Conservation (phyloP, 1,140 invertebrate genomes). For the Brachionus asplanchnoidis region DNA sequence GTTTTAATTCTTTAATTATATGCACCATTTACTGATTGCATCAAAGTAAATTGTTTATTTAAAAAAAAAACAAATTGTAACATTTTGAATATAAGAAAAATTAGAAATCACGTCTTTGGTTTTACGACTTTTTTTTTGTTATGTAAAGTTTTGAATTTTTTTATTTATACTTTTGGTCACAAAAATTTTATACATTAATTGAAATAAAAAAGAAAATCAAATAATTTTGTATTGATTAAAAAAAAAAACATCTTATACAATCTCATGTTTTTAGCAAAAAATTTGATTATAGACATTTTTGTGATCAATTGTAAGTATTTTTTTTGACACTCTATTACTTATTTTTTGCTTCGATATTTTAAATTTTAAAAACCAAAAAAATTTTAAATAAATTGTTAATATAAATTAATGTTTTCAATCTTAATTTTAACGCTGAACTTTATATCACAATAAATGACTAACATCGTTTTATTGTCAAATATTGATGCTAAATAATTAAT, state of each 20-base stretch:
- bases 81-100: background rate
- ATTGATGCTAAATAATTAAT: background rate
- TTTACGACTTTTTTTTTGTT: background rate
- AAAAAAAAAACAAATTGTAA: background rate
- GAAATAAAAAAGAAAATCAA: background rate
- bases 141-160: background rate
- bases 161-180: background rate
- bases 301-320: background rate
- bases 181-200: background rate
- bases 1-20: background rate
- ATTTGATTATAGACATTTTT: background rate
- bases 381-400: constrained; percentile 1
- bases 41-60: background rate
- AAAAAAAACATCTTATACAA: background rate
- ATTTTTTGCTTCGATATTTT: constrained; percentile 3
- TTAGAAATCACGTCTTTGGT: background rate
- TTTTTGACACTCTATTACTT: background rate
- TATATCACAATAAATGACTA: background rate
- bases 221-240: background rate
- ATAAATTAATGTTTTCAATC: background rate
- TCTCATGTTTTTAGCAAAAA: background rate
- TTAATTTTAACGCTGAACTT: background rate
- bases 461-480: background rate
- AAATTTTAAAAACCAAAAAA: constrained; percentile 16
- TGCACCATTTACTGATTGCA: background rate